Evolutionary conservation across 1,140 invertebrate genomes (phyloP), one percentile per base, ranked within the genome.

Genomic region (Acromyrmex heyeri): DNA sequence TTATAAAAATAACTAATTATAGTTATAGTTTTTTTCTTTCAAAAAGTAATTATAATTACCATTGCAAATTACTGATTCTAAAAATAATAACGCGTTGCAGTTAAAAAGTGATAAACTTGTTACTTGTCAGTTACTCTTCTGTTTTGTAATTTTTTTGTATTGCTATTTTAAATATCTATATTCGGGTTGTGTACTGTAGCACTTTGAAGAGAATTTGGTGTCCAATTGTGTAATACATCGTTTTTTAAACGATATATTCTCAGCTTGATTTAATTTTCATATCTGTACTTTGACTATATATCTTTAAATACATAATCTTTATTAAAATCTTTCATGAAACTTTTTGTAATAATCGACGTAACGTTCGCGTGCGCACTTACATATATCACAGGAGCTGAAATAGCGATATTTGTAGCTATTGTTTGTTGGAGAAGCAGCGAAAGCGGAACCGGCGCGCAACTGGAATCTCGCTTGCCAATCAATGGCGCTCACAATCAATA

Each of bases 401-500:
- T 53, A 27, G 78, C 27, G 79, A 61, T 83, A 83, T 83, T 83
- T 73, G 69, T 83, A 48, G 53, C 67, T 75, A 83, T 83, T 83
- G 79, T 75, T 83, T 75, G 79, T 82, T 44, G 30, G 44, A 70
- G 77, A 34, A 44, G n/a, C 38, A 55, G 79, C 79, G n/a, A 75
- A 24, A 83, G 79, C 79, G 38, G 67, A 82, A 82, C 53, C 48
- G 12, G 48, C 38, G 64, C 27, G 21, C 77, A 57, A 57, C 78
- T n/a, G 38, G 27, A 83, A 83, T 83, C 79, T 61, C 69, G 69
- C 79, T 83, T 61, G 79, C 79, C 79, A 83, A 83, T 83, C 79
- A 83, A 83, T 83, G 44, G 69, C 79, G 79, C 57, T 83, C 69
- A 83, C 79, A 83, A 83, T 83, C 79, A 61, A 83, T 83, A 83